Evolutionary conservation across 2,113 vertebrate genomes (phyloP).

Genomic region (Maccullochella peelii): DNA sequence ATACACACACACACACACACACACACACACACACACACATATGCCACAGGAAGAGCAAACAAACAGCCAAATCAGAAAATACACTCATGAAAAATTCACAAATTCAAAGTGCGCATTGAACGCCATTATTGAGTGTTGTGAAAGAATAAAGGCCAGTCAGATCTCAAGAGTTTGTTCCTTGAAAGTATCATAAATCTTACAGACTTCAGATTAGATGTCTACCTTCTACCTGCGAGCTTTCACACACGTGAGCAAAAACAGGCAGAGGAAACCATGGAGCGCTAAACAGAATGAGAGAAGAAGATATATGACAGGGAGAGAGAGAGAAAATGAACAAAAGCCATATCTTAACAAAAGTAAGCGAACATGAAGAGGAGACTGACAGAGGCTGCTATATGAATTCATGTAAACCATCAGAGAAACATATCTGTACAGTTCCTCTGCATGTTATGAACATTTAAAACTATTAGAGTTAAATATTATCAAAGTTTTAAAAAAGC

Average conservation of each 20-base stretch:
- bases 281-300: not conserved
- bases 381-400: not conserved
- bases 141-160: constrained; percentile 3
- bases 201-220: constrained; percentile 15
- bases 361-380: not conserved
- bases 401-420: not conserved
- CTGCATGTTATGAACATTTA: not conserved
- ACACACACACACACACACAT: constrained; percentile 25
- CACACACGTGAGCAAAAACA: constrained; percentile 41
- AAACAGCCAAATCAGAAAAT: constrained; percentile 64
- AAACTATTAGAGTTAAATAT: constrained; percentile 12
- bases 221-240: constrained; percentile 20
- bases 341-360: not conserved
- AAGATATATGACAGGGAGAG: not conserved
- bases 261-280: constrained; percentile 18
- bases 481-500: constrained; percentile 12
- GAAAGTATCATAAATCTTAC: constrained; percentile 32
- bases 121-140: constrained; percentile 41
- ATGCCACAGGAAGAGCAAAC: constrained; percentile 45
- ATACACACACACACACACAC: constrained; percentile 26
- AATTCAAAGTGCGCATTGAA: constrained; percentile 46
- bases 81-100: constrained; percentile 71
- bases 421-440: not conserved
- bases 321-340: not conserved
- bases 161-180: constrained; percentile 27